Evolutionary conservation across 2,888 invertebrate species (phyloP).

Genomic region (Schizotus pectinicornis): DNA sequence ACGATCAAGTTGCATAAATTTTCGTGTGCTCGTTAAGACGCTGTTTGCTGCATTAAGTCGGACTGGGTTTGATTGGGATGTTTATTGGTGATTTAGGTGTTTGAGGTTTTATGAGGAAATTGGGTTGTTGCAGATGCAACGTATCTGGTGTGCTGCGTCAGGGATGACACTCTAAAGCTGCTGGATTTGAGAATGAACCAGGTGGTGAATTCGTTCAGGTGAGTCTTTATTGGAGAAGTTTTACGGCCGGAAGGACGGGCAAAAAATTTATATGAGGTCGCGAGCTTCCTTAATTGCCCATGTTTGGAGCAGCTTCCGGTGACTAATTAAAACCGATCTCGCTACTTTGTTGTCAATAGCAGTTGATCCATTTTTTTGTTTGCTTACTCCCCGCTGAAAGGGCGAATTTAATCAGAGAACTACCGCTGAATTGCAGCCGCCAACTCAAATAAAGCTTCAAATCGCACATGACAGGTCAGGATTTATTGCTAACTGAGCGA

Average conservation of each 20-base stretch:
- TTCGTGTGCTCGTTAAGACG: slow-evolving; percentile 41
- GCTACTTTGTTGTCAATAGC: too few relatives aligned
- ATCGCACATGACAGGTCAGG: too few relatives aligned
- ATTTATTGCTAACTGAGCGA: too few relatives aligned
- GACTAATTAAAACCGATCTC: too few relatives aligned
- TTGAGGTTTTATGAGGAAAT: slow-evolving; percentile 6
- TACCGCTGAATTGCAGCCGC: too few relatives aligned
- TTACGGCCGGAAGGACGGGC: not conserved
- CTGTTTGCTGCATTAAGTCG: slow-evolving; percentile 37
- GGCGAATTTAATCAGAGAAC: too few relatives aligned
- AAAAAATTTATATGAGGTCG: too few relatives aligned
- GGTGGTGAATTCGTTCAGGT: slow-evolving; percentile 90
- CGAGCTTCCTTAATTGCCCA: too few relatives aligned
- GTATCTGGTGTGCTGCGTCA: slow-evolving; percentile 88
- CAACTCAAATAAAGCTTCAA: too few relatives aligned
- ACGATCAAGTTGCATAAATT: slow-evolving; percentile 40
- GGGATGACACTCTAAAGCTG: slow-evolving; percentile 94
- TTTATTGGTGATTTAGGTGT: slow-evolving; percentile 36
- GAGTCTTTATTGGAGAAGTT: slow-evolving; percentile 54
- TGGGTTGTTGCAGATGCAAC: slow-evolving; percentile 77
- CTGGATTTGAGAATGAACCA: slow-evolving; percentile 95
- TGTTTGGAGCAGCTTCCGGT: too few relatives aligned
- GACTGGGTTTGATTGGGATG: slow-evolving; percentile 40
- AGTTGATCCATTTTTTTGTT: too few relatives aligned
- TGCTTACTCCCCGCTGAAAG: too few relatives aligned